A percentile compares a stretch with the other conserved stretches of the same genome.
Conservation (phyloP, 1,140 invertebrate genomes). For the Drosophila kikkawai region DNA sequence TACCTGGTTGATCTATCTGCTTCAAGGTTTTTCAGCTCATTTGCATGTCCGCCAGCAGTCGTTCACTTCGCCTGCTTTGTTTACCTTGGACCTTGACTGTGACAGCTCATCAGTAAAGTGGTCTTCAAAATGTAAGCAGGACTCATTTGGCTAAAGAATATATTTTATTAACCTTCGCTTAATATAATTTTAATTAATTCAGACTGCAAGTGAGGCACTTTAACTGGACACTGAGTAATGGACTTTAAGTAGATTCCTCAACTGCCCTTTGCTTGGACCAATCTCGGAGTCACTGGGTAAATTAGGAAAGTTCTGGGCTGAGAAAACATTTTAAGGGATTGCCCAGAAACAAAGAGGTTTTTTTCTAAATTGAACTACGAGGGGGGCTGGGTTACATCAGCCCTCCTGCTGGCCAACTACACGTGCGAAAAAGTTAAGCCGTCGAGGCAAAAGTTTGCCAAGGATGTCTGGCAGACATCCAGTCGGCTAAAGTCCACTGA, state of each 20-base stretch:
- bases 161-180: not conserved
- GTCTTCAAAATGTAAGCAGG: not conserved
- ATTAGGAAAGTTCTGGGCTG: slow-evolving; percentile 39
- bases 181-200: not conserved
- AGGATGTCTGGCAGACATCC: slow-evolving; percentile 44
- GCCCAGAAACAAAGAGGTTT: slow-evolving; percentile 40
- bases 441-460: slow-evolving; percentile 70
- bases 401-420: slow-evolving; percentile 43
- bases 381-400: not conserved
- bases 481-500: slow-evolving; percentile 13
- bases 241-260: not conserved
- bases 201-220: not conserved
- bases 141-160: not conserved
- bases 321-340: slow-evolving; percentile 74
- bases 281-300: slow-evolving; percentile 14
- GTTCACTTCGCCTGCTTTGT: slow-evolving; percentile 29
- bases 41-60: slow-evolving; percentile 38
- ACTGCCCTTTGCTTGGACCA: not conserved
- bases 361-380: slow-evolving; percentile 43
- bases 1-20: slow-evolving; percentile 7
- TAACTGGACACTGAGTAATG: not conserved
- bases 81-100: slow-evolving; percentile 27
- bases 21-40: slow-evolving; percentile 68
- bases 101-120: slow-evolving; percentile 3
- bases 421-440: slow-evolving; percentile 79